Evolutionary conservation across 2,888 invertebrate genomes (phyloP).

Genomic region (Chrysolina haemoptera): DNA sequence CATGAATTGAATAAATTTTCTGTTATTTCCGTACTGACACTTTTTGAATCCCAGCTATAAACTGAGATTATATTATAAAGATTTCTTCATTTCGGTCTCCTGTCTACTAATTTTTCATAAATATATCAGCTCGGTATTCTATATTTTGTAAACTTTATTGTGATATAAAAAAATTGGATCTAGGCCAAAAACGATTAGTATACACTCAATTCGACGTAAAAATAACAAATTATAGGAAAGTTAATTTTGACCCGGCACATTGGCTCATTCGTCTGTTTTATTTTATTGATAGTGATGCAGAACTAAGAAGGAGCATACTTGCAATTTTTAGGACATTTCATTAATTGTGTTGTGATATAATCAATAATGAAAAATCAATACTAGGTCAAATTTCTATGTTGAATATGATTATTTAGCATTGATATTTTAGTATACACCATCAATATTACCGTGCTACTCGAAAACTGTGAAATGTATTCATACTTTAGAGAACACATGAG

Average conservation of each 20-base stretch:
- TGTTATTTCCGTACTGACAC: too few species aligned
- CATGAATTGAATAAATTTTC: too few species aligned
- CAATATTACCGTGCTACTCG: too few species aligned
- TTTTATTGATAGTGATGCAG: not conserved
- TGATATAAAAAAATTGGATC: not conserved
- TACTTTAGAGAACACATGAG: too few species aligned
- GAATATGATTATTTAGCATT: too few species aligned
- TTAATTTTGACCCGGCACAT: conserved; percentile 6
- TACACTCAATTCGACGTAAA: not conserved
- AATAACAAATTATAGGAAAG: not conserved
- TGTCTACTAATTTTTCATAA: not conserved
- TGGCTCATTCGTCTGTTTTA: not conserved
- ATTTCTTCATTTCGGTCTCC: not conserved
- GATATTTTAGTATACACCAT: too few species aligned
- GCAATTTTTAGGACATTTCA: not conserved
- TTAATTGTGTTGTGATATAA: not conserved
- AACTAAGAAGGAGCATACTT: not conserved
- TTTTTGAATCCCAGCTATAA: too few species aligned
- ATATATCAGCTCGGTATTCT: not conserved
- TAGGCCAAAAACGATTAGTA: conserved; percentile 5
- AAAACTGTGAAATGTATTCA: too few species aligned
- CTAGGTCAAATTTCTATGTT: too few species aligned
- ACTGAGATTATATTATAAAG: too few species aligned
- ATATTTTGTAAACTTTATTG: conserved; percentile 4
- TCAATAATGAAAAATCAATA: too few species aligned